phyloP scores from a whole-genome alignment of 2,113 vertebrate genomes.

The Xyrauchen texanus region DNA sequence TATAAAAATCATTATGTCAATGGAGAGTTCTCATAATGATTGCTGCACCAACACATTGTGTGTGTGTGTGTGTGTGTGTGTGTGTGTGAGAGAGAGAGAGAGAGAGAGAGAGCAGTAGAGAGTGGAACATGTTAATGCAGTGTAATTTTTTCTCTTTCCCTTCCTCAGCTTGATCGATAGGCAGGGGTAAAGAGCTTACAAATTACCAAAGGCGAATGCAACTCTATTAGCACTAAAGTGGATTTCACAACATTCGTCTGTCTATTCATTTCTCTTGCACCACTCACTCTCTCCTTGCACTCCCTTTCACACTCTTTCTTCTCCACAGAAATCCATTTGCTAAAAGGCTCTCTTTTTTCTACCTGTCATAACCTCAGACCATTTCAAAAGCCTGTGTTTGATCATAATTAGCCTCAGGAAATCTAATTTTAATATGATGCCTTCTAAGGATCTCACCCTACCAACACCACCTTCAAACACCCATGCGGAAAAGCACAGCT shows the following conservation, averaged over 20 bases:
- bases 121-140: slow-evolving; percentile 79
- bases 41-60: slow-evolving; percentile 43
- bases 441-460: slow-evolving; percentile 78
- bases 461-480: slow-evolving; percentile 51
- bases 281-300: slow-evolving; percentile 41
- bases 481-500: slow-evolving; percentile 69
- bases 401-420: slow-evolving; percentile 81
- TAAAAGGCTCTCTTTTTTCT: slow-evolving; percentile 73
- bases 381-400: slow-evolving; percentile 73
- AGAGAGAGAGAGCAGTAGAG: slow-evolving; percentile 62
- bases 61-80: no score
- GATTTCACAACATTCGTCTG: slow-evolving; percentile 78
- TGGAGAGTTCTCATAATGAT: no score
- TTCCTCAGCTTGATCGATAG: slow-evolving; percentile 78
- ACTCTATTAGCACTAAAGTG: slow-evolving; percentile 77
- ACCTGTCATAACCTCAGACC: slow-evolving; percentile 70
- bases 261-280: slow-evolving; percentile 55
- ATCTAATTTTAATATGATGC: slow-evolving; percentile 81
- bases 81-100: slow-evolving; percentile 65
- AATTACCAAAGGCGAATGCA: slow-evolving; percentile 83
- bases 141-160: slow-evolving; percentile 67
- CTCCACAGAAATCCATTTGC: slow-evolving; percentile 77
- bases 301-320: slow-evolving; percentile 39
- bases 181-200: slow-evolving; percentile 78
- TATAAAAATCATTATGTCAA: no score